A percentile compares a stretch with the other conserved stretches of the same genome.
These are phyloP conservation scores for Ecliptopera silaceata DNA, from an alignment of 2,888 invertebrate species.

Conservation along the genomic window DNA sequence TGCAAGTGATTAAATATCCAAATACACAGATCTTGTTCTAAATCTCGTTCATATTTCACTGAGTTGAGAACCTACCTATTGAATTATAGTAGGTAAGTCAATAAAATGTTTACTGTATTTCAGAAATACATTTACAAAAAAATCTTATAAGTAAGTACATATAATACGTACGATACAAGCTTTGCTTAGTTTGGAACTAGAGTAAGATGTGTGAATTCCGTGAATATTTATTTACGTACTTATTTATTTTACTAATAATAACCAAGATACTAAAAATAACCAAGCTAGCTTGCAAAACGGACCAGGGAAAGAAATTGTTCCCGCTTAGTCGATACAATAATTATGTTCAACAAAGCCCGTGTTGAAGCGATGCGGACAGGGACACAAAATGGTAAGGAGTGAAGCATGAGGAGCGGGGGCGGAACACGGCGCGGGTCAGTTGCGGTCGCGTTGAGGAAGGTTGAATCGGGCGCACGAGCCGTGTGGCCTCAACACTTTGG, in stretches of 20 bases:
- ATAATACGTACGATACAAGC: no score
- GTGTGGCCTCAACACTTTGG: slow-evolving; percentile 68
- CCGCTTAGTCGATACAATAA: slow-evolving; percentile 5
- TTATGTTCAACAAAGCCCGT: slow-evolving; percentile 32
- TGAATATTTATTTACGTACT: not conserved
- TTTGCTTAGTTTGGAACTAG: not conserved
- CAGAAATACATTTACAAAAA: no score
- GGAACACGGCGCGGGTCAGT: slow-evolving; percentile 70
- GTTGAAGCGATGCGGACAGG: slow-evolving; percentile 35
- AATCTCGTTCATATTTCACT: no score
- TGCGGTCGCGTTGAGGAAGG: slow-evolving; percentile 83
- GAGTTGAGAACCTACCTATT: no score
- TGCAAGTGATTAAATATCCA: no score
- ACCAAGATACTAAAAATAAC: not conserved
- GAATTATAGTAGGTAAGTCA: no score
- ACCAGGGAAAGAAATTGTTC: not conserved
- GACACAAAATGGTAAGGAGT: slow-evolving; percentile 31
- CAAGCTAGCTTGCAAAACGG: no score
- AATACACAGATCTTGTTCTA: no score
- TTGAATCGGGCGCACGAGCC: slow-evolving; percentile 82
- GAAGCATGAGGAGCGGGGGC: slow-evolving; percentile 30
- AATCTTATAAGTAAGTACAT: no score
- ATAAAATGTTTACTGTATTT: no score
- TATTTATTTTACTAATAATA: not conserved
- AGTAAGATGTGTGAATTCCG: not conserved